Percentiles rank a stretch among this genome's conserved stretches.
phyloP scores from a whole-genome alignment of 2,797 vertebrate species.

The Smutsia gigantea region DNA sequence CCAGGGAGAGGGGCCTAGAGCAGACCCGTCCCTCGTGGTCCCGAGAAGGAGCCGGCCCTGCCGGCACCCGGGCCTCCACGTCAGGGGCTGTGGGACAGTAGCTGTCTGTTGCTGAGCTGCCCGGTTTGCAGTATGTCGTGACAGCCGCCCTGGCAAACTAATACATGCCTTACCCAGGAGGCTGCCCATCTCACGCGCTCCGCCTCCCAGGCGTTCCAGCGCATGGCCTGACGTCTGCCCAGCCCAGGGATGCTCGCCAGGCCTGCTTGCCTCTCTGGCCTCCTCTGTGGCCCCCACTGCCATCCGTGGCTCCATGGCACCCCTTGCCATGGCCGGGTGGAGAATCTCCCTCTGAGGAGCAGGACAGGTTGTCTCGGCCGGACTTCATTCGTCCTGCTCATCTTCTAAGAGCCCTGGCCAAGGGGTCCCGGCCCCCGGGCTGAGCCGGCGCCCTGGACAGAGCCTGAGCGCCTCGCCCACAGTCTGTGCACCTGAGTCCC shows the following conservation, averaged over 20 bases:
- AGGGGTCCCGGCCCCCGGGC: background rate
- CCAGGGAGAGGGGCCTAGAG: background rate
- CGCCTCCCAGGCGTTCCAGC: background rate
- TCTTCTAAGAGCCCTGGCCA: background rate
- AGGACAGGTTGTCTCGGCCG: background rate
- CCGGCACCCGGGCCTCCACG: rapidly evolving
- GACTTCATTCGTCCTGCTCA: background rate
- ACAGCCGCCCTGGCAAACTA: background rate
- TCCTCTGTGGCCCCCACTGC: background rate
- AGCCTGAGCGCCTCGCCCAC: rapidly evolving
- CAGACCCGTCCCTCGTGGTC: rapidly evolving
- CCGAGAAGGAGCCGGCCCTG: rapidly evolving
- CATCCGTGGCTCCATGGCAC: rapidly evolving
- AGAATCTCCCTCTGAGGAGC: background rate
- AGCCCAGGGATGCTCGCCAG: background rate
- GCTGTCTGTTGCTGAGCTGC: rapidly evolving
- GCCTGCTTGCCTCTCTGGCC: background rate
- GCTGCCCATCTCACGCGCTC: rapidly evolving
- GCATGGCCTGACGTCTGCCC: background rate
- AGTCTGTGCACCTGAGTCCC: rapidly evolving
- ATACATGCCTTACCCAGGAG: background rate
- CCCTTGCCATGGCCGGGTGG: background rate
- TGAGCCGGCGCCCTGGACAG: background rate
- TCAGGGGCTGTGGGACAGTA: background rate
- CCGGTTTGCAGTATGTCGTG: rapidly evolving